Evolutionary conservation across 2,113 vertebrate species (phyloP), one percentile per base, ranked within the genome.

Genomic region (Talpa occidentalis): DNA sequence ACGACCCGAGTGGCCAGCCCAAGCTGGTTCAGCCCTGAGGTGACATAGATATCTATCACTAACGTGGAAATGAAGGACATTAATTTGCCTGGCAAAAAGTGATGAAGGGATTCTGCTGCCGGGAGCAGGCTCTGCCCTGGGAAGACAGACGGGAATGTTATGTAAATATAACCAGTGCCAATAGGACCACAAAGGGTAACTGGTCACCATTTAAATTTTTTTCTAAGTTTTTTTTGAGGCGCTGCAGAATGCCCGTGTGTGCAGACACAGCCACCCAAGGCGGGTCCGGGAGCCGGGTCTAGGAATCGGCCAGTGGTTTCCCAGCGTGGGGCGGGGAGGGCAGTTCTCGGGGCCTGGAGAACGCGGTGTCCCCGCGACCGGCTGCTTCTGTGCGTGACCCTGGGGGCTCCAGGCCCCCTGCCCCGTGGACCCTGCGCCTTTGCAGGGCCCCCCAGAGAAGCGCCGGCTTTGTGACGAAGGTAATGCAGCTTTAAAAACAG

Each of bases 111-210:
- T 64, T 91, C n/a, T 21, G 2, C 52, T 91, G 90, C 94, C 96
- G 96, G 95, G 64, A 54, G 1, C 26, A 14, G 62, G 72, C 16
- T 64, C 47, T 62, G 90, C 87, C 92, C 11, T n/a, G 66, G 73
- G 92, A 88, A 89, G 82, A 77, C 95, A 94, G 96, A 96, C 93
- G 95, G 96, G 52, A 95, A 28, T 73, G n/a, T 82, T 93, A 30
- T 62, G 70, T 37, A 21, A 79, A 62, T 28, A 81, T 9, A 67
- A 35, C 10, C 4, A 47, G 60, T 10, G 96, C 96, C 88, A 77
- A 79, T 79, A 40, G 22, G 79, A 37, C 40, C 26, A 44, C 52
- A 59, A 95, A 60, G 35, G 67, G 79, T 78, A 52, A 37, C 95
- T 78, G 59, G 94, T 81, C 78, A 80, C 94, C 90, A 11, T 70